These are phyloP conservation scores for Phoxinus dragarum DNA, from an alignment of 2,797 vertebrate genomes.

Conservation along the genomic window DNA sequence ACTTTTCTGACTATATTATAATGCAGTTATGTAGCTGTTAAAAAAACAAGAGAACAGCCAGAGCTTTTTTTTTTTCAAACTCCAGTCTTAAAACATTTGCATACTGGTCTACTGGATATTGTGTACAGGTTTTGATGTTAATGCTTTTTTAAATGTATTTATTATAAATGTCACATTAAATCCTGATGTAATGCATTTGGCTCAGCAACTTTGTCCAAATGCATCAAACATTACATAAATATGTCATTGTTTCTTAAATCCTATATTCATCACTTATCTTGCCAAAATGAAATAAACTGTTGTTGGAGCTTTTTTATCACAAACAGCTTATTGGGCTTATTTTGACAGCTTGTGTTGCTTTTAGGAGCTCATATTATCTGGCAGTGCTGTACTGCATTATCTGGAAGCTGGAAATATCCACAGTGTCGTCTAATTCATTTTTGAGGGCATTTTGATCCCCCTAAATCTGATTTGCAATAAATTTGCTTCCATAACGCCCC, in stretches of 20 bases:
- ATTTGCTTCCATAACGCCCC: not conserved
- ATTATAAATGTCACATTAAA: not conserved
- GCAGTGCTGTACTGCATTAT: constrained; percentile 6
- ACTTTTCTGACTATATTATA: constrained; percentile 5
- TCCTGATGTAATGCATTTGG: constrained; percentile 27
- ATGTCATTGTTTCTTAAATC: constrained; percentile 32
- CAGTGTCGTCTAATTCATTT: constrained; percentile 11
- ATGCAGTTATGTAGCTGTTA: not conserved
- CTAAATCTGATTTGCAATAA: constrained; percentile 6
- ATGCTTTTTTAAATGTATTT: not conserved
- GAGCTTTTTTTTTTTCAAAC: not conserved
- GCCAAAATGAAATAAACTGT: constrained; percentile 39
- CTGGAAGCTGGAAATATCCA: constrained; percentile 14
- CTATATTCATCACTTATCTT: constrained; percentile 25
- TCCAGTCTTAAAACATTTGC: not conserved
- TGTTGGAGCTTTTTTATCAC: constrained; percentile 41
- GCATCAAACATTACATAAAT: constrained; percentile 23
- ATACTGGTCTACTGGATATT: not conserved
- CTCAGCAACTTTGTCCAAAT: constrained; percentile 25
- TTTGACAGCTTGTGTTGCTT: constrained; percentile 45
- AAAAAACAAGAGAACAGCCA: not conserved
- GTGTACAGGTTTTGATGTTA: not conserved
- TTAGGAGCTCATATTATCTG: constrained; percentile 41
- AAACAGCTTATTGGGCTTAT: constrained; percentile 49
- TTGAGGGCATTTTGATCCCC: constrained; percentile 12